These are phyloP conservation scores for Pipistrellus kuhlii DNA, from an alignment of 2,797 vertebrate genomes.

Conservation along the genomic window DNA sequence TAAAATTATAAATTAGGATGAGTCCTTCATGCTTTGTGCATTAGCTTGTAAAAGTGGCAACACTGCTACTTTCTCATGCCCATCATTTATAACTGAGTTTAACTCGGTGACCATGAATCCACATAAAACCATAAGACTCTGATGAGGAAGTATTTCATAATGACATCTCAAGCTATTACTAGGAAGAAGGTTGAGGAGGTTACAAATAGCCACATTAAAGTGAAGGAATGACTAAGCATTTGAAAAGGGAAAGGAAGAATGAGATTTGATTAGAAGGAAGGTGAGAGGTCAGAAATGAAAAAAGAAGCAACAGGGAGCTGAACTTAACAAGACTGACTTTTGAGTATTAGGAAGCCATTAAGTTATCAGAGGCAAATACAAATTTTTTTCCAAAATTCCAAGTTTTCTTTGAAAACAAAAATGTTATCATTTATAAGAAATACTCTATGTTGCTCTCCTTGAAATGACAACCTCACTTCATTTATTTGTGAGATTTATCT, in stretches of 20 bases:
- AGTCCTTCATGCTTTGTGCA: conserved; percentile 63
- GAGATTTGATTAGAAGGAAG: conserved; percentile 81
- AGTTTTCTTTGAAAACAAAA: not conserved
- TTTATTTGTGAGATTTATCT: not conserved
- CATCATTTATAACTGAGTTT: conserved; percentile 69
- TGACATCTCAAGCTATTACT: conserved; percentile 57
- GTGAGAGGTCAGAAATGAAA: conserved; percentile 72
- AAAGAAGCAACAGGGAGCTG: conserved; percentile 66
- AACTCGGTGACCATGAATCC: conserved; percentile 73
- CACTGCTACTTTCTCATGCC: conserved; percentile 58
- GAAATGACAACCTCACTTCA: not conserved
- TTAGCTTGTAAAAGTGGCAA: conserved; percentile 62
- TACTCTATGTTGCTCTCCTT: not conserved
- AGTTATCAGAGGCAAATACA: not conserved
- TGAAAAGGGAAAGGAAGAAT: conserved; percentile 69
- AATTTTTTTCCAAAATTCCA: not conserved
- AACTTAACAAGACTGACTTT: not conserved
- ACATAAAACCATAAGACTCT: conserved; percentile 75
- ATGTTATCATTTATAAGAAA: not conserved
- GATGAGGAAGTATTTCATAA: conserved; percentile 68
- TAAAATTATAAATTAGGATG: conserved; percentile 64
- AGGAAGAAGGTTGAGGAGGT: conserved; percentile 63
- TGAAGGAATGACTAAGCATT: conserved; percentile 8
- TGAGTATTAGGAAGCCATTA: not conserved
- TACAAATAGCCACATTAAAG: conserved; percentile 63